Percentiles rank a stretch among this genome's conserved stretches.
These are phyloP conservation scores for Spea hammondii DNA, from an alignment of 2,797 vertebrate species.

Conservation along the genomic window DNA sequence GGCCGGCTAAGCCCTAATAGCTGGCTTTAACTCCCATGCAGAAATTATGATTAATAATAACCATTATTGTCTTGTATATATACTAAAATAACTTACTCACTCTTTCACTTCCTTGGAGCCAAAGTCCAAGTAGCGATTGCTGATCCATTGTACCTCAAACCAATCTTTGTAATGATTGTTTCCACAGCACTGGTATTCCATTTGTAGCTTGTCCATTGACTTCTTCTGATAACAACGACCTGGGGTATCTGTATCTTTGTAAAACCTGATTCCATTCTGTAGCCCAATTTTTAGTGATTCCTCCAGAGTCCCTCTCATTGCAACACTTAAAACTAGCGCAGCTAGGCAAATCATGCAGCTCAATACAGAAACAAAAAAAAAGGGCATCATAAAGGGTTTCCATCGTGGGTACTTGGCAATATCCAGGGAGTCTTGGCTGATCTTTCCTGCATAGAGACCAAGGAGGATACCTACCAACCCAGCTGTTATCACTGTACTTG, in stretches of 20 bases:
- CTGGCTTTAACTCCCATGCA: too few relatives aligned
- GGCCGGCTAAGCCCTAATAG: too few relatives aligned
- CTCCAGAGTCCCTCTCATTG: slow-evolving; percentile 76
- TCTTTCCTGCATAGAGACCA: slow-evolving; percentile 74
- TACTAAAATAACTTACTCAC: slow-evolving; percentile 65
- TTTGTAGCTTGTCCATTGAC: slow-evolving; percentile 81
- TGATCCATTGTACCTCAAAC: slow-evolving; percentile 90
- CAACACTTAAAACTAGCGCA: slow-evolving; percentile 73
- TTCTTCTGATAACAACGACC: slow-evolving; percentile 84
- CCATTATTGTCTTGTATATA: not conserved
- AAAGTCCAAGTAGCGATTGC: slow-evolving; percentile 85
- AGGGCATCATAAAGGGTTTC: slow-evolving; percentile 75
- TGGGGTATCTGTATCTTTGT: slow-evolving; percentile 86
- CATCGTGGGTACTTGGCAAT: slow-evolving; percentile 72
- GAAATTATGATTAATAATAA: too few relatives aligned
- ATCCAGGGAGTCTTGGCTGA: slow-evolving; percentile 77
- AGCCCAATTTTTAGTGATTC: slow-evolving; percentile 73
- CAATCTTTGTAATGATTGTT: slow-evolving; percentile 81
- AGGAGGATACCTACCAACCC: slow-evolving; percentile 74
- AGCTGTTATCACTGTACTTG: slow-evolving; percentile 76
- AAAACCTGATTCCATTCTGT: slow-evolving; percentile 78
- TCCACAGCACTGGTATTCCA: slow-evolving; percentile 83
- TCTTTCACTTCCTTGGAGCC: slow-evolving; percentile 80
- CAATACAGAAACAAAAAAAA: slow-evolving; percentile 69
- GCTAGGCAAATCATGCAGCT: slow-evolving; percentile 75